Evolutionary conservation across 2,113 vertebrate genomes (phyloP).

Genomic region (Poeciliopsis turrubarensis): DNA sequence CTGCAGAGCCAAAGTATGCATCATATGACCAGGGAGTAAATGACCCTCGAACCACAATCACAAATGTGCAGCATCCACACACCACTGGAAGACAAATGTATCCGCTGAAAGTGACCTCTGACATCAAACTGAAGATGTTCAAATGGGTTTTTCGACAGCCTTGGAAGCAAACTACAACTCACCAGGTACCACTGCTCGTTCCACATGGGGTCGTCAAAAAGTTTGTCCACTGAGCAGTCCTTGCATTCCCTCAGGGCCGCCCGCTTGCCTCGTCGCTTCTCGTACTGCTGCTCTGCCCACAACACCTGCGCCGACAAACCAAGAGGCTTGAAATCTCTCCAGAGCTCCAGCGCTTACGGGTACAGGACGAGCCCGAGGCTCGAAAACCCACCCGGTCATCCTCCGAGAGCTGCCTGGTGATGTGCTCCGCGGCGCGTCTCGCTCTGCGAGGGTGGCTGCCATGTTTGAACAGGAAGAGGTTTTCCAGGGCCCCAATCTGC

Average conservation of each 20-base stretch:
- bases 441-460: constrained; percentile 87
- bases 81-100: not conserved
- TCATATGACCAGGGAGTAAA: constrained; percentile 17
- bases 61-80: not conserved
- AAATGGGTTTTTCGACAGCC: not conserved
- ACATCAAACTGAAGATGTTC: not conserved
- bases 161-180: constrained; percentile 61
- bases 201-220: constrained; percentile 99
- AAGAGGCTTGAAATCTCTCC: not conserved
- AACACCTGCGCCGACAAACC: constrained; percentile 78
- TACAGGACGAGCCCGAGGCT: not conserved
- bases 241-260: constrained; percentile 75
- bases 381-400: constrained; percentile 86
- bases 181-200: constrained; percentile 99
- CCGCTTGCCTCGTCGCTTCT: constrained; percentile 88
- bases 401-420: constrained; percentile 92
- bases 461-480: constrained; percentile 93
- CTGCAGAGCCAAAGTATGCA: constrained; percentile 10
- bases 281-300: constrained; percentile 98
- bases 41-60: not conserved
- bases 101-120: not conserved
- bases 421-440: constrained; percentile 87
- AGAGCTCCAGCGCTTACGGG: no score
- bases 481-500: constrained; percentile 94
- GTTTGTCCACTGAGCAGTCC: constrained; percentile 83